phyloP scores from a whole-genome alignment of 2,113 vertebrate species.

The Pseudopipra pipra region DNA sequence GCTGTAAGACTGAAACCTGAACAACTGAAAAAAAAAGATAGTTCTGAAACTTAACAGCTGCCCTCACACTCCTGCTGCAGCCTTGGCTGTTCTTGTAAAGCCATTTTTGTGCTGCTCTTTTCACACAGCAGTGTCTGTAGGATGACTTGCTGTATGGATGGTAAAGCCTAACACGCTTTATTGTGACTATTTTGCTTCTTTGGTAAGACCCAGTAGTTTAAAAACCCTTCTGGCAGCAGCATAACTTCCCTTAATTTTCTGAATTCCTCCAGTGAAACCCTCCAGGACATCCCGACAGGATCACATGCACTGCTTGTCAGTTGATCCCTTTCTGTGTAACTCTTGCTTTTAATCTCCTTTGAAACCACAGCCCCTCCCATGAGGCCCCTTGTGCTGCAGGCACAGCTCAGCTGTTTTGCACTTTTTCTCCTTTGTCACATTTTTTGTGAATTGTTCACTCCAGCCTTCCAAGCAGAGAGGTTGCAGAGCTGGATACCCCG shows the following conservation, averaged over 20 bases:
- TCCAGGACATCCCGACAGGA: background rate
- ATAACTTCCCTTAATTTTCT: background rate
- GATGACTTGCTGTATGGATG: background rate
- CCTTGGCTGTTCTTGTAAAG: background rate
- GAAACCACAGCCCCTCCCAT: background rate
- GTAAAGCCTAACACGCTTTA: background rate
- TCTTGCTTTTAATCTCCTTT: background rate
- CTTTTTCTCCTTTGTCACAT: background rate
- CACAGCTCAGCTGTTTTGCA: background rate
- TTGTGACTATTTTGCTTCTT: background rate
- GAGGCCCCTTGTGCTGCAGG: background rate
- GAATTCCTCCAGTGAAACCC: background rate
- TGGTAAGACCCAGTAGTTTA: background rate
- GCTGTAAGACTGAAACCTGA: background rate
- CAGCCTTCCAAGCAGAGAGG: background rate
- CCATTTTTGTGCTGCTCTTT: background rate
- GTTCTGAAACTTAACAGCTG: background rate
- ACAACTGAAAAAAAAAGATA: background rate
- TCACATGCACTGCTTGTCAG: background rate
- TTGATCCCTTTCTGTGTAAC: background rate
- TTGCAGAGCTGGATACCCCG: background rate
- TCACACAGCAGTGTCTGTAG: background rate
- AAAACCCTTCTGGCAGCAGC: background rate
- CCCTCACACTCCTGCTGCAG: background rate
- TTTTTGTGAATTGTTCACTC: background rate